Base-by-base conservation (phyloP, 2,797 vertebrate genomes). In the Heliangelus exortis region DNA sequence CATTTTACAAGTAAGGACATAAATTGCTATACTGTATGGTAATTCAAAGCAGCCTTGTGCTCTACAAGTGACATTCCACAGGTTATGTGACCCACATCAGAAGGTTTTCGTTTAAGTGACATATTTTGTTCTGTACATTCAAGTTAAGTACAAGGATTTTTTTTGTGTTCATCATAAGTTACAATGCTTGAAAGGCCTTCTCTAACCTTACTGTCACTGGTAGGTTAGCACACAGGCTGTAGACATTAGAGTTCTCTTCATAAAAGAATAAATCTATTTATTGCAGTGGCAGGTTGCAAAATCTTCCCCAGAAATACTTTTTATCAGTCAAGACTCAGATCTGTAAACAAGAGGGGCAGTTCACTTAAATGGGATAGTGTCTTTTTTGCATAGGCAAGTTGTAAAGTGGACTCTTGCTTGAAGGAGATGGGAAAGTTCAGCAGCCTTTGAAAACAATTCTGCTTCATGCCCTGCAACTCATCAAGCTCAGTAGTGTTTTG, bases 311-410 rank as follows among this genome's bases (percentile, higher is more conserved):
- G 9, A 59, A 71, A 20, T 28, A 7, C 34, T 57, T 65, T n/a
- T 36, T 23, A 5, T 36, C 12, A 16, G 31, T 69, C 8, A 33
- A 17, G 62, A 21, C 20, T 16, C 43, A 21, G 6, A 8, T 47
- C 54, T 77, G 45, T 22, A 10, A 57, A 20, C 29, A n/a, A 9
- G n/a, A 21, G 43, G 48, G 68, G n/a, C 31, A 39, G 15, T 4
- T 76, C 19, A 8, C 25, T 43, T 3, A 3, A 9, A 68, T 20
- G 34, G 54, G 20, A 62, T 6, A 5, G 3, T 2, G 13, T 7
- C 0, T 10, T 15, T 79, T 55, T 84, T 26, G 39, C 16, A 2
- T 3, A 29, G 36, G 7, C 15, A 0, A 5, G 21, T 87, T 54
- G 17, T 21, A n/a, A 36, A 19, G 9, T 29, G 15, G 34, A 63